Evolutionary conservation across 2,113 vertebrate species (phyloP), one percentile per base, ranked within the genome.

Genomic region (Opisthocomus hoazin): DNA sequence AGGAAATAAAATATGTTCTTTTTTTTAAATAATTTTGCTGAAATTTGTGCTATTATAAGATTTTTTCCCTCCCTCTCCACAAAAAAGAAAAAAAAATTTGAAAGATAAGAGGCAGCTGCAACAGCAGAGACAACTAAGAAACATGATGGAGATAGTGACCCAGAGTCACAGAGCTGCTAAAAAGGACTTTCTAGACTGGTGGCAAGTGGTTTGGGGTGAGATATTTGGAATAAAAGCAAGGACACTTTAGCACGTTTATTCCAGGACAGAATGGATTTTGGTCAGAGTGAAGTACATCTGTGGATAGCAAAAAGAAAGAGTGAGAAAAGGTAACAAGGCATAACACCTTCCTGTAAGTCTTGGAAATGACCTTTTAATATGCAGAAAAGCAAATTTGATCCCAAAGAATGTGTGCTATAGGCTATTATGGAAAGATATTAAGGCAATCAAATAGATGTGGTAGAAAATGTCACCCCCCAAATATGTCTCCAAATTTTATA

Each of bases 381-480:
- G 12, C 84, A 36, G 64, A 71, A 92, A 95, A 51, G 29, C 24
- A 81, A 75, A 91, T 81, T 23, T 81, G 54, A 81, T 84, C 51
- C 81, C 41, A 37, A 63, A 58, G 61, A 90, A 84, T 41, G 9
- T 29, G 10, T 75, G 22, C 10, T 70, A 34, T 26, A 69, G 29
- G 7, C 51, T 63, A 22, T 58, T 78, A 68, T 20, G 18, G 48
- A 84, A 90, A 71, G 34, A 43, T 39, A 78, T 21, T 29, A 74
- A 45, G 19, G 81, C 12, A 61, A 11, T 65, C 29, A 80, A 71
- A 66, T 29, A 74, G 11, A 57, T 75, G 9, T 57, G 24, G 53
- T 29, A 60, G 36, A 81, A 94, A 77, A 3, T 46, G 0, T 6
- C 7, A 8, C 0, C 10, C 7, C 4, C 0, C 14, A 39, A 9